Evolutionary conservation across 2,888 invertebrate species (phyloP).

Genomic region (Rhagonycha fulva): DNA sequence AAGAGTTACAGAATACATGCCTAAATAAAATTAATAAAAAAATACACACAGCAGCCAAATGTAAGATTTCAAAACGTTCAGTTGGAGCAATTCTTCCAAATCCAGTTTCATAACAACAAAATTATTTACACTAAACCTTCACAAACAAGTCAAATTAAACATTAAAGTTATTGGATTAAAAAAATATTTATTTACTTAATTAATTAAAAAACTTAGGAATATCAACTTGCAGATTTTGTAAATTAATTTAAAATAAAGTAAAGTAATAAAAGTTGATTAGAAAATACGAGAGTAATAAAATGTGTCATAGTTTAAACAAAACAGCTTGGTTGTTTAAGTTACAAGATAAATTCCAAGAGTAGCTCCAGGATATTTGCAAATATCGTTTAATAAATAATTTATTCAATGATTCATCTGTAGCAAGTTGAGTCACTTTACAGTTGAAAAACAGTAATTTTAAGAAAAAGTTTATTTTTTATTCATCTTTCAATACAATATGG

Average conservation of each 20-base stretch:
- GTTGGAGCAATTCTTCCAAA: no score
- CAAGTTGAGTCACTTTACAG: background rate
- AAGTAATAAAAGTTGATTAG: background rate
- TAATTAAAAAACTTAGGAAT: background rate
- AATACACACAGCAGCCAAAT: no score
- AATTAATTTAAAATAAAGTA: background rate
- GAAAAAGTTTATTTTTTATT: slow-evolving; percentile 39
- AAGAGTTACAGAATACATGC: no score
- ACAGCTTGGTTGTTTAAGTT: background rate
- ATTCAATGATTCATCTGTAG: background rate
- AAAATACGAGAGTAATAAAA: background rate
- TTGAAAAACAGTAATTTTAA: slow-evolving; percentile 6
- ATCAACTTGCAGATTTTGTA: background rate
- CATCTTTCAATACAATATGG: slow-evolving; percentile 42
- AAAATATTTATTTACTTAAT: background rate
- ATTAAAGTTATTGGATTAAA: background rate
- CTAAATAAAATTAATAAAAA: no score
- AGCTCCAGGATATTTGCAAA: background rate
- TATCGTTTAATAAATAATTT: background rate
- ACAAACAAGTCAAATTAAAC: background rate
- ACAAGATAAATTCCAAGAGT: background rate
- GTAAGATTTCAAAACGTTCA: no score
- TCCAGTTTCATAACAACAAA: no score
- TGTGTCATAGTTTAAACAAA: background rate
- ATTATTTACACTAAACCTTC: no score